These are phyloP conservation scores for Octomys mimax DNA, from an alignment of 2,797 vertebrate species.

Conservation along the genomic window DNA sequence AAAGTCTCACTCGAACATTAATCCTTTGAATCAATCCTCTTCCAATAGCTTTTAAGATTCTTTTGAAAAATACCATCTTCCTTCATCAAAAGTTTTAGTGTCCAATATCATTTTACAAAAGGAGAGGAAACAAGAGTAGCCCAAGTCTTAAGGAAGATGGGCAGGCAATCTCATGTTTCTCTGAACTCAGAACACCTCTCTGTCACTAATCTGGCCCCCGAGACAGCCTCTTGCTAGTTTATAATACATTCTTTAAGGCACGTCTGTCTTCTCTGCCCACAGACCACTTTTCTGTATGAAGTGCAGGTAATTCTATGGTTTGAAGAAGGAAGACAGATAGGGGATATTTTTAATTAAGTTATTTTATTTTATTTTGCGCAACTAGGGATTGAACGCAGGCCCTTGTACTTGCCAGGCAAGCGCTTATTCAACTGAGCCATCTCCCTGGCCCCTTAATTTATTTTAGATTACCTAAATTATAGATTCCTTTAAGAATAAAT, in stretches of 20 bases:
- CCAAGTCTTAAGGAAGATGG: neutral
- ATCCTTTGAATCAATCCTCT: conserved; percentile 18
- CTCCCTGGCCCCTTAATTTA: neutral
- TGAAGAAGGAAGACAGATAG: neutral
- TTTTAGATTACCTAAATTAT: conserved; percentile 45
- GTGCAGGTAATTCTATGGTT: neutral
- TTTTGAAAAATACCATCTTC: neutral
- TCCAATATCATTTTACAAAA: neutral
- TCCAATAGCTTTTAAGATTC: neutral
- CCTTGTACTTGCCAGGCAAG: too few species aligned
- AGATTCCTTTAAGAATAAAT: neutral
- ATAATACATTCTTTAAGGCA: neutral
- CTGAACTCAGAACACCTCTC: neutral
- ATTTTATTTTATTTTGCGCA: too few species aligned
- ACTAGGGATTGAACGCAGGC: too few species aligned
- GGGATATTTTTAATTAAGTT: neutral
- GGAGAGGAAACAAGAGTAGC: neutral
- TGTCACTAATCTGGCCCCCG: neutral
- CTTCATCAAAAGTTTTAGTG: neutral
- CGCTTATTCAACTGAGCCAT: too few species aligned
- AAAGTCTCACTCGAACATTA: neutral
- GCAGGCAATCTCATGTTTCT: neutral
- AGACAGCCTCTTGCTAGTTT: neutral
- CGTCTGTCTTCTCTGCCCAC: neutral
- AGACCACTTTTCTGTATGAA: neutral